Conservation (phyloP, 2,797 vertebrate genomes). For the Graptemys geographica region DNA sequence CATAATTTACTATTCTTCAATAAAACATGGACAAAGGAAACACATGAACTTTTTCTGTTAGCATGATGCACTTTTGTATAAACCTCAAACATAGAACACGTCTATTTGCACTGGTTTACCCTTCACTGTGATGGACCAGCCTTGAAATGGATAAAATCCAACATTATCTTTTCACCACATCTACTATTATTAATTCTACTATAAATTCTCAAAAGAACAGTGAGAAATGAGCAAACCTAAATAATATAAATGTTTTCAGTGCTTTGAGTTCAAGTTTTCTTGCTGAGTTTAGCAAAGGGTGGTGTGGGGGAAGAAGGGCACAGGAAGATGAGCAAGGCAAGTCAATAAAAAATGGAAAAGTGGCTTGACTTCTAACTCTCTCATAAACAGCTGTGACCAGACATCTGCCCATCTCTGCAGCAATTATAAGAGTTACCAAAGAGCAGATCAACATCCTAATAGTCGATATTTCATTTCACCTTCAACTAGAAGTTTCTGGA, state of each 20-base stretch:
- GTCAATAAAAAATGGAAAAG: neutral
- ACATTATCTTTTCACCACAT: neutral
- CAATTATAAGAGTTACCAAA: slow-evolving; percentile 69
- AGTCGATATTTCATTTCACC: slow-evolving; percentile 65
- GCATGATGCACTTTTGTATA: neutral
- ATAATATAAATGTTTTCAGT: neutral
- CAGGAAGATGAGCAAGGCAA: slow-evolving; percentile 15
- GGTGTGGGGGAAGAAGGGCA: neutral
- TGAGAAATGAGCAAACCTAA: slow-evolving; percentile 6
- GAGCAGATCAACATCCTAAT: slow-evolving; percentile 55
- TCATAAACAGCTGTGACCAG: slow-evolving; percentile 7
- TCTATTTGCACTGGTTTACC: neutral
- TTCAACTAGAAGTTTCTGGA: slow-evolving; percentile 56
- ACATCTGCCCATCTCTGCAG: slow-evolving; percentile 34
- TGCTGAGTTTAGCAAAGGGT: neutral
- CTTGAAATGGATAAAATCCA: neutral
- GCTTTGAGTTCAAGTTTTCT: neutral
- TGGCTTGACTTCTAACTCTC: slow-evolving; percentile 5
- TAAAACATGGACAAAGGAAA: slow-evolving; percentile 13
- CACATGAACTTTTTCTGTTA: neutral
- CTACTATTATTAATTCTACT: neutral
- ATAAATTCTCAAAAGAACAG: neutral
- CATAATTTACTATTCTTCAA: neutral
- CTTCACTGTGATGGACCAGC: neutral
- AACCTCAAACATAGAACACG: neutral